Evolutionary conservation across 2,797 vertebrate species (phyloP).

Genomic region (Lacerta bilineata): DNA sequence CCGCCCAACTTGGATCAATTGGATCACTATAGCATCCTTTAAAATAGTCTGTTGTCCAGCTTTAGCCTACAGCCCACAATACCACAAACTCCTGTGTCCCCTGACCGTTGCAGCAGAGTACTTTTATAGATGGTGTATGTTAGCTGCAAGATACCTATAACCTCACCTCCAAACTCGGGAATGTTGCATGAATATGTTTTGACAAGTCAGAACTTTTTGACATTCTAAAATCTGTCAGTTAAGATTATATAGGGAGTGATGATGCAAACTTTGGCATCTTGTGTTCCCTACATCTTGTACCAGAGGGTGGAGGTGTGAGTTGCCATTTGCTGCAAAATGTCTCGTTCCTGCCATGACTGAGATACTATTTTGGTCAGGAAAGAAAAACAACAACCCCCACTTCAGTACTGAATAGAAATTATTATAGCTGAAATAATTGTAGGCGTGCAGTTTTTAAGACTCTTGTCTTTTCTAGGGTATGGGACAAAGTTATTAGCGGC

Average conservation of each 20-base stretch:
- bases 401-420: background rate
- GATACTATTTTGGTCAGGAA: background rate
- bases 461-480: conserved; percentile 84
- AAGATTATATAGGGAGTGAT: background rate
- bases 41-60: background rate
- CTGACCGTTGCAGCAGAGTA: no score
- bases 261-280: no score
- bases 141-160: background rate
- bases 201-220: background rate
- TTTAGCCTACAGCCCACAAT: background rate
- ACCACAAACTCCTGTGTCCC: background rate
- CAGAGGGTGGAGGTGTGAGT: background rate
- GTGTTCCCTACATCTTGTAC: no score
- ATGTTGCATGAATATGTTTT: background rate
- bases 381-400: background rate
- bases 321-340: background rate
- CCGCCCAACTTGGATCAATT: background rate
- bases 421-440: background rate
- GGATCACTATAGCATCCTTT: background rate
- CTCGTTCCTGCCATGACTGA: background rate
- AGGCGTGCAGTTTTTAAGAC: conserved; percentile 20
- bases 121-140: background rate
- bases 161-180: background rate
- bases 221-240: background rate
- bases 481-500: conserved; percentile 98